Percentiles rank a stretch among this genome's conserved stretches.
These are phyloP conservation scores for Pogona vitticeps DNA, from an alignment of 2,113 vertebrate genomes.

Conservation along the genomic window DNA sequence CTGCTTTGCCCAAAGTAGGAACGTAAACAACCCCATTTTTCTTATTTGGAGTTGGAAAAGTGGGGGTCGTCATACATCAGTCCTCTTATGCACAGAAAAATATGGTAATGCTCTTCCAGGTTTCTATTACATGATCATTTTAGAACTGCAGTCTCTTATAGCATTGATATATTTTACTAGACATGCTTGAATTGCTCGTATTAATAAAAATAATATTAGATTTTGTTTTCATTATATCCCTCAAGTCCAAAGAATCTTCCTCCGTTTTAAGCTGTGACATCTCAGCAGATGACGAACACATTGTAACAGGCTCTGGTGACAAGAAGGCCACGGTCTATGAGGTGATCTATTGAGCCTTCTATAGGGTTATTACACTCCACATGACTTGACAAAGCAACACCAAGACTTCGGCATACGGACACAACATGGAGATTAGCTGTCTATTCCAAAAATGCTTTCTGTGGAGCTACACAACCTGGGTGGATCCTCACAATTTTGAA, in stretches of 20 bases:
- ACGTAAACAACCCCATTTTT: too few relatives aligned
- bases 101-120: too few relatives aligned
- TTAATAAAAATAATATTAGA: neutral
- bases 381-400: conserved; percentile 15
- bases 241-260: conserved; percentile 95
- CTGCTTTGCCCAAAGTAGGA: too few relatives aligned
- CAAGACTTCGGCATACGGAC: neutral
- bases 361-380: conserved; percentile 49
- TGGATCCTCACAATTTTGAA: neutral
- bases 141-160: too few relatives aligned
- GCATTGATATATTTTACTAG: too few relatives aligned
- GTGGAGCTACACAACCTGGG: neutral
- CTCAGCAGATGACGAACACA: conserved; percentile 96
- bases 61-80: too few relatives aligned
- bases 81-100: too few relatives aligned
- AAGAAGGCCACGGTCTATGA: conserved; percentile 98
- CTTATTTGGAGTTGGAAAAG: too few relatives aligned
- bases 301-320: conserved; percentile 96
- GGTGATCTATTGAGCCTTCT: conserved; percentile 88
- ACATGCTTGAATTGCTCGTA: neutral
- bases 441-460: neutral
- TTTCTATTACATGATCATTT: too few relatives aligned
- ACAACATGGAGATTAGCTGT: neutral
- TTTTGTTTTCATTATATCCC: fast-evolving
- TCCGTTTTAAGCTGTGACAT: conserved; percentile 98